phyloP scores from a whole-genome alignment of 2,888 invertebrate species.

The Eremobia ochroleuca region DNA sequence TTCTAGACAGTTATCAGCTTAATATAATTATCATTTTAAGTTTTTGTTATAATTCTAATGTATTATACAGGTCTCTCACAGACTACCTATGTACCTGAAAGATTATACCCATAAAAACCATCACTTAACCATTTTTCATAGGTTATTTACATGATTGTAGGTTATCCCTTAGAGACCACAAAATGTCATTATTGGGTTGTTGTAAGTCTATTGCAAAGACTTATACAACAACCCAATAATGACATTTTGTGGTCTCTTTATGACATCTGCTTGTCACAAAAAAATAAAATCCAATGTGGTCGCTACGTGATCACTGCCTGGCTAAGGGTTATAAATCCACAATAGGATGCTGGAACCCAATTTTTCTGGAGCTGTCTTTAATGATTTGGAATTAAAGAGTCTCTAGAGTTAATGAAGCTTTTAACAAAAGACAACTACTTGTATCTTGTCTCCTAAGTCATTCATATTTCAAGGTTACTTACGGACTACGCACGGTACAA shows the following conservation, averaged over 20 bases:
- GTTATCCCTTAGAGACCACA: too few species aligned
- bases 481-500: background rate
- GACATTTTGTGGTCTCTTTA: too few species aligned
- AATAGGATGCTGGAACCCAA: background rate
- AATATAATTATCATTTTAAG: background rate
- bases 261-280: too few species aligned
- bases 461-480: conserved; percentile 1
- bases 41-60: background rate
- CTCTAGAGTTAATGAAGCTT: background rate
- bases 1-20: background rate
- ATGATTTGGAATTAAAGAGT: background rate
- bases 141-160: conserved; percentile 18
- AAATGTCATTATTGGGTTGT: too few species aligned
- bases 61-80: background rate
- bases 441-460: background rate
- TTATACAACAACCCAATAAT: too few species aligned
- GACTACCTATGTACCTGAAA: background rate
- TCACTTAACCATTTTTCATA: background rate
- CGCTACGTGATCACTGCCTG: too few species aligned
- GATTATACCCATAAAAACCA: background rate
- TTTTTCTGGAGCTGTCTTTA: background rate
- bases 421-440: too few species aligned
- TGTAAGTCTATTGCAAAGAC: too few species aligned
- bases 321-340: background rate
- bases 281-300: too few species aligned